These are phyloP conservation scores for Melanerpes formicivorus DNA, from an alignment of 2,113 vertebrate genomes.

Conservation along the genomic window DNA sequence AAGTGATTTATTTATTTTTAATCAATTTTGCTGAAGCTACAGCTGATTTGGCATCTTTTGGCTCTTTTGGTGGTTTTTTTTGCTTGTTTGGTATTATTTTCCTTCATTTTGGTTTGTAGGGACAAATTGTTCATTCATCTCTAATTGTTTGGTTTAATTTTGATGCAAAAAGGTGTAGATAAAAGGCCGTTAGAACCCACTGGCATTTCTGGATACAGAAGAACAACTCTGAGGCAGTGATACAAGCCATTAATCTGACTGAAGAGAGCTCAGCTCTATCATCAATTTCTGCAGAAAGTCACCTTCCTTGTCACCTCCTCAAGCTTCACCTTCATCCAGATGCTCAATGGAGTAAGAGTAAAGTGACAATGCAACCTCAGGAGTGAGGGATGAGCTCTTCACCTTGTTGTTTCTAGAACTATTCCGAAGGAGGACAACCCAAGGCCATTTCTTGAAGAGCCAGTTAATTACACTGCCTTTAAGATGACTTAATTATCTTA, in stretches of 20 bases:
- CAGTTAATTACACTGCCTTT: neutral
- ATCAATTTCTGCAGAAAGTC: constrained; percentile 27
- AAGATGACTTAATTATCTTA: neutral
- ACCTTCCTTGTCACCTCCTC: constrained; percentile 32
- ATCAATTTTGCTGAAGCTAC: neutral
- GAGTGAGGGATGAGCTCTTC: neutral
- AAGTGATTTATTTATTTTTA: neutral
- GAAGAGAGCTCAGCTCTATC: neutral
- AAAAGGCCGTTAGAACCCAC: neutral
- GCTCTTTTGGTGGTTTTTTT: too few species aligned
- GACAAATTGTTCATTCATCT: neutral
- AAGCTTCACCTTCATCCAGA: constrained; percentile 17
- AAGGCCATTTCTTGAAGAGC: neutral
- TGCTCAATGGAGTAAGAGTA: neutral
- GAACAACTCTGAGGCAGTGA: neutral
- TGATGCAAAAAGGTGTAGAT: neutral
- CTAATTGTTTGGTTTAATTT: neutral
- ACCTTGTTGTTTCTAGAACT: neutral
- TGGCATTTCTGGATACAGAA: constrained; percentile 3
- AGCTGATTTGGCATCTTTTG: neutral
- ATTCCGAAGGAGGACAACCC: neutral
- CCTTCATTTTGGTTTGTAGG: neutral
- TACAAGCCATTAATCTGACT: constrained; percentile 49
- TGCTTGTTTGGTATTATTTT: too few species aligned
- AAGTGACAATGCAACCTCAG: neutral